Base-by-base conservation (phyloP, 2,797 vertebrate species). In the Ficedula albicollis region DNA sequence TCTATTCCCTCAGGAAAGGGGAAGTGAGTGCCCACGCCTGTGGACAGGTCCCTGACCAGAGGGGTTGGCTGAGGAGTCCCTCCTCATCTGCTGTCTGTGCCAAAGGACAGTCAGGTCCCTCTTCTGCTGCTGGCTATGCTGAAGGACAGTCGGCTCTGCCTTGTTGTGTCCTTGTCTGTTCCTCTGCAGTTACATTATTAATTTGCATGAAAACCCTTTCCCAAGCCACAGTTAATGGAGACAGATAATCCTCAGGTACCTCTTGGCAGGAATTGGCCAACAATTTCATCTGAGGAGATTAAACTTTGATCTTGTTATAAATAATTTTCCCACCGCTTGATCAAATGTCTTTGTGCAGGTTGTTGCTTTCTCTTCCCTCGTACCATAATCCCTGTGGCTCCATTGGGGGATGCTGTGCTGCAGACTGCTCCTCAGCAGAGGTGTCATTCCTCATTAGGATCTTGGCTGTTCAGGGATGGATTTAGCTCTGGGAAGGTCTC, bases 201-300 rank as follows among this genome's bases (percentile, higher is more conserved):
- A 95, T 97, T 96, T 96, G 96, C 95, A 93, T 95, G 93, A 89
- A 93, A 95, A 59, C 86, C 95, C 87, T 96, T 96, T 96, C 93
- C 94, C 95, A 90, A 95, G 67, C 93, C 79, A 73, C 73, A 32
- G 91, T 73, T 97, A 97, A 97, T 97, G 90, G 97, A 97, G 97
- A 97, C 85, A 36, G 97, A 97, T 92, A 94, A 96, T 95, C 92
- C 93, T 77, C 90, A 26, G 73, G 4, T 77, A 83, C 93, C 92
- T 96, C 93, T 74, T 93, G 76, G 96, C 94, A 96, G 94, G 87
- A 95, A 91, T 30, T 49, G 81, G 87, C 93, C 72, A 90, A 89
- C 97, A 86, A 88, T 97, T 97, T 97, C 78, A 97, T 96, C 95
- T 95, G 97, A 94, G 87, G 93, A 96, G 95, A 96, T 97, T 97